Evolutionary conservation across 2,888 invertebrate species (phyloP).

Genomic region (Spilosoma lubricipeda): DNA sequence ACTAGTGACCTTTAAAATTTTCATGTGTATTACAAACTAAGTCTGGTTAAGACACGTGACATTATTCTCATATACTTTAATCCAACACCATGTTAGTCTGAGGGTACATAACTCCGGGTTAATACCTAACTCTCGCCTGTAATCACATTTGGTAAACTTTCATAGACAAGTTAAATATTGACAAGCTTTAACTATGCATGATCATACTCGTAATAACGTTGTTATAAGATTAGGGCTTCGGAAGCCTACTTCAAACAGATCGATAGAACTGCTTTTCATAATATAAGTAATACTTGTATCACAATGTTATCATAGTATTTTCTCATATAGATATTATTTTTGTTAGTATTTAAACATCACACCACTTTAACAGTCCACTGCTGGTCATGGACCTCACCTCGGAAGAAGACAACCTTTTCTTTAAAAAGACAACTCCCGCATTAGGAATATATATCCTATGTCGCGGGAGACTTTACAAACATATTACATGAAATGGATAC

Average conservation of each 20-base stretch:
- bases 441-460: too few species aligned
- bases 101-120: neutral
- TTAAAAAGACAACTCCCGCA: too few species aligned
- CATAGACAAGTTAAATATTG: conserved; percentile 2
- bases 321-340: too few species aligned
- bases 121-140: neutral
- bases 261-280: neutral
- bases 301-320: too few species aligned
- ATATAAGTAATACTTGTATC: too few species aligned
- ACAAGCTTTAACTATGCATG: neutral
- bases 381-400: too few species aligned
- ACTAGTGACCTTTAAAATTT: neutral
- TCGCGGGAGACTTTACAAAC: too few species aligned
- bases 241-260: neutral
- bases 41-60: neutral
- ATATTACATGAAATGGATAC: too few species aligned
- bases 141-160: conserved; percentile 1
- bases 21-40: neutral
- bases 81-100: neutral
- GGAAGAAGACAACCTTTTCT: too few species aligned
- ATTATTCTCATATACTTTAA: neutral
- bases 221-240: neutral
- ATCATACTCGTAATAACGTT: neutral
- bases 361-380: too few species aligned
- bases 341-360: too few species aligned